Evolutionary conservation across 1,140 invertebrate genomes (phyloP).

Genomic region (Drosophila auraria): DNA sequence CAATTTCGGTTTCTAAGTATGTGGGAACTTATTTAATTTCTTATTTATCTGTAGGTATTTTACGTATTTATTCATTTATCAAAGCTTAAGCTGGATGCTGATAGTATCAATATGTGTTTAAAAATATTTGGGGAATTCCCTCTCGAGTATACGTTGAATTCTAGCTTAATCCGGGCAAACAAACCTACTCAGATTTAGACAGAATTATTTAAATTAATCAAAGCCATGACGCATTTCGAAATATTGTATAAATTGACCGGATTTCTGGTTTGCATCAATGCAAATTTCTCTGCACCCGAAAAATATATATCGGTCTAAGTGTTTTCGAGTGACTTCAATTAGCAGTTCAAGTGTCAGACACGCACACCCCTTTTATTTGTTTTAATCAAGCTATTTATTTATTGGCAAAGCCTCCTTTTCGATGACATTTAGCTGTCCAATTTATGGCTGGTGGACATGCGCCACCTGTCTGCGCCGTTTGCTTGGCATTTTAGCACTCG

Average conservation of each 20-base stretch:
- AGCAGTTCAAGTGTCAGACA: conserved; percentile 44
- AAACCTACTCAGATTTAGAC: background rate
- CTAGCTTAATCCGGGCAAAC: background rate
- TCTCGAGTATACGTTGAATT: background rate
- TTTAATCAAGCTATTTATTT: conserved; percentile 7
- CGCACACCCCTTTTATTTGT: background rate
- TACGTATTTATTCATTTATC: background rate
- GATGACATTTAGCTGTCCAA: conserved; percentile 51
- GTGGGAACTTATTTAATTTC: conserved; percentile 8
- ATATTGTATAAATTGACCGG: background rate
- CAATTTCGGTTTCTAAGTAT: background rate
- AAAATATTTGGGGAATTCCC: conserved; percentile 1
- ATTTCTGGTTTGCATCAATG: conserved; percentile 3
- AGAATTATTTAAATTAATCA: conserved; percentile 31
- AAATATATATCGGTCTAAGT: conserved; percentile 33
- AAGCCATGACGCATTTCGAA: conserved; percentile 15
- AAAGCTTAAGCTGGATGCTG: no score
- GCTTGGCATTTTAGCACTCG: conserved; percentile 51
- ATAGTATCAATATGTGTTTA: background rate
- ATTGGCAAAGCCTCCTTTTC: conserved; percentile 30
- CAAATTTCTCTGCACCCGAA: conserved; percentile 5
- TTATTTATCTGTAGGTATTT: background rate
- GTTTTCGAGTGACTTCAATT: conserved; percentile 67
- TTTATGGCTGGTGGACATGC: conserved; percentile 43
- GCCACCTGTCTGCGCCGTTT: conserved; percentile 66